Conservation (phyloP, 2,797 vertebrate genomes). For the Crenichthys baileyi region DNA sequence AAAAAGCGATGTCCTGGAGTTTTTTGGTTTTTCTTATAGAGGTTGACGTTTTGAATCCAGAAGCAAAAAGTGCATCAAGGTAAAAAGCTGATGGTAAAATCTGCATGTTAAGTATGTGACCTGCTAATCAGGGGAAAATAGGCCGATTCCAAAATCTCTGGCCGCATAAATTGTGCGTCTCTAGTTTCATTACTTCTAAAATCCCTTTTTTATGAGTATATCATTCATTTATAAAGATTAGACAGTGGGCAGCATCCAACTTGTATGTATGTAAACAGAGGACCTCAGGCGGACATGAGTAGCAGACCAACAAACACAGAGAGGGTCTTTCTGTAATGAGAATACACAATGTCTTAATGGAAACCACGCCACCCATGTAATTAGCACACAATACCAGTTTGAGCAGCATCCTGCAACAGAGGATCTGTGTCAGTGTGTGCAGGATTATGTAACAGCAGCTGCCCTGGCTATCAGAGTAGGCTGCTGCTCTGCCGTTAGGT, state of each 20-base stretch:
- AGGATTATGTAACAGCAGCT: constrained; percentile 69
- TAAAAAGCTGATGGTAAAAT: background rate
- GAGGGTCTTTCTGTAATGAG: constrained; percentile 38
- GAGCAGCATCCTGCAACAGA: constrained; percentile 39
- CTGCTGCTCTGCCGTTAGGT: constrained; percentile 36
- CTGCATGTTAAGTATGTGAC: too few relatives aligned
- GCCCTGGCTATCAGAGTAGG: constrained; percentile 41
- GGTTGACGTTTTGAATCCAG: too few relatives aligned
- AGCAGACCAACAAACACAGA: constrained; percentile 28
- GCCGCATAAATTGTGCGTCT: background rate
- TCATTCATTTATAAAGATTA: constrained; percentile 9
- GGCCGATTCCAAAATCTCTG: background rate
- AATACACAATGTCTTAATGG: constrained; percentile 55
- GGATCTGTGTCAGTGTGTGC: constrained; percentile 55
- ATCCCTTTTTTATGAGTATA: background rate
- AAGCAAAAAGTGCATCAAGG: background rate
- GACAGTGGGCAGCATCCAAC: constrained; percentile 11
- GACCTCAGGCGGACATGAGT: constrained; percentile 21
- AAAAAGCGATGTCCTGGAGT: too few relatives aligned
- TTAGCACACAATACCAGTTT: constrained; percentile 52
- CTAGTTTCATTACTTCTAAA: background rate
- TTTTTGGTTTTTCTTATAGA: too few relatives aligned
- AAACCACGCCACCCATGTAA: constrained; percentile 50
- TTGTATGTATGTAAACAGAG: constrained; percentile 14
- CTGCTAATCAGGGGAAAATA: background rate